phyloP scores from a whole-genome alignment of 1,140 invertebrate species.

The Aphelenchoides besseyi region DNA sequence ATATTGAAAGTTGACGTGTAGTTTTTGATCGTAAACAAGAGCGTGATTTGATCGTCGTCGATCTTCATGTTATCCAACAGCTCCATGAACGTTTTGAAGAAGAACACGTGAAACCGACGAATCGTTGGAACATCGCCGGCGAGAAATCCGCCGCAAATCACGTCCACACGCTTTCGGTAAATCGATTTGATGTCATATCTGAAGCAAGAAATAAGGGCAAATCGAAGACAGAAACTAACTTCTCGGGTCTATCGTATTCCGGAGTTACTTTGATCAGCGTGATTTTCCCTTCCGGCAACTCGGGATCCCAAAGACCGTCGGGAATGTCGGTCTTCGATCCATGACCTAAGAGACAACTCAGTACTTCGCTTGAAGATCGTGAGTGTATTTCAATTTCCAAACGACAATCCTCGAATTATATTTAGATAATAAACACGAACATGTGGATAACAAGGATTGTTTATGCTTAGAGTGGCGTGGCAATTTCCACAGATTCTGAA shows the following conservation, averaged over 20 bases:
- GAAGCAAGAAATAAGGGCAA: constrained; percentile 14
- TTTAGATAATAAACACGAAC: too few species aligned
- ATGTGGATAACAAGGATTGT: too few species aligned
- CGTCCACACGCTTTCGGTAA: constrained; percentile 44
- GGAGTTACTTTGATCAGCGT: constrained; percentile 41
- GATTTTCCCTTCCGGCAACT: constrained; percentile 37
- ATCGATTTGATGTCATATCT: constrained; percentile 27
- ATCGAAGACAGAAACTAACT: constrained; percentile 16
- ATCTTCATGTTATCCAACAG: constrained; percentile 39
- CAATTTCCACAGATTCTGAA: too few species aligned
- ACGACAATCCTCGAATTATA: too few species aligned
- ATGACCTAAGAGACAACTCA: too few species aligned
- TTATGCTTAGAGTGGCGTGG: too few species aligned
- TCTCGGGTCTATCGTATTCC: constrained; percentile 28
- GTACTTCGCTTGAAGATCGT: too few species aligned
- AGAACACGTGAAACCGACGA: constrained; percentile 39
- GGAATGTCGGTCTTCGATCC: constrained; percentile 42
- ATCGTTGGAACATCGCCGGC: constrained; percentile 43
- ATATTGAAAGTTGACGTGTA: neutral
- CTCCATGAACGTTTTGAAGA: constrained; percentile 38
- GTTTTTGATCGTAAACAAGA: neutral
- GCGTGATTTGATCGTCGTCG: constrained; percentile 43
- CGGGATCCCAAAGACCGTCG: constrained; percentile 36
- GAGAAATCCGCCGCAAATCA: constrained; percentile 46
- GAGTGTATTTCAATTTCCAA: too few species aligned